Evolutionary conservation across 1,140 invertebrate genomes (phyloP).

Genomic region (Hormaphis cornu): DNA sequence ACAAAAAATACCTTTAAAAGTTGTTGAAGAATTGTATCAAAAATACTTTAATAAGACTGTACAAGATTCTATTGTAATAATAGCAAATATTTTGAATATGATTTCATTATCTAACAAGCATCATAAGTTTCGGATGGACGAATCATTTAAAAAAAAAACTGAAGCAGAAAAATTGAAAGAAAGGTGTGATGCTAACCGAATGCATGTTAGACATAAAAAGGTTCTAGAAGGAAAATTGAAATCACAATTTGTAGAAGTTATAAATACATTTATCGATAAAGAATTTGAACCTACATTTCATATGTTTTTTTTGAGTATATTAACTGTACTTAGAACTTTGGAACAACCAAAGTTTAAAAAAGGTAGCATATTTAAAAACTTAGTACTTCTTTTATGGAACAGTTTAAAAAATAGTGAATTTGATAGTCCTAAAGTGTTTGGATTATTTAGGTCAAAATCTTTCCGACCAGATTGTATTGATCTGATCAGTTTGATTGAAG

Average conservation of each 20-base stretch:
- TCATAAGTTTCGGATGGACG: constrained; percentile 14
- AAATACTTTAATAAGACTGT: constrained; percentile 7
- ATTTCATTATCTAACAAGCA: constrained; percentile 19
- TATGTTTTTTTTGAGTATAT: constrained; percentile 20
- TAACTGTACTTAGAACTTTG: constrained; percentile 10
- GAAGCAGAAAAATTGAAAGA: constrained; percentile 27
- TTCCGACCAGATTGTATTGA: constrained; percentile 12
- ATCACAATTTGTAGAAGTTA: neutral
- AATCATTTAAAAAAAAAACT: constrained; percentile 9
- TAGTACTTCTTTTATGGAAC: constrained; percentile 11
- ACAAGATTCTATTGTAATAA: constrained; percentile 12
- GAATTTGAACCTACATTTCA: constrained; percentile 11
- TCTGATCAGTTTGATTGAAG: constrained; percentile 14
- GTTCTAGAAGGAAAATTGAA: neutral
- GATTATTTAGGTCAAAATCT: neutral
- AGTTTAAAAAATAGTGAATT: neutral
- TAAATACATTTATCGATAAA: neutral
- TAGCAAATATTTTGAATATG: constrained; percentile 13
- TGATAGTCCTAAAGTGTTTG: neutral
- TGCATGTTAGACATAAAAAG: neutral
- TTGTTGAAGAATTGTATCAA: neutral
- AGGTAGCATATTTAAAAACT: constrained; percentile 22
- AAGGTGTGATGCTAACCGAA: constrained; percentile 9
- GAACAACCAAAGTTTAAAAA: constrained; percentile 20
- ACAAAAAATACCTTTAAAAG: neutral